Percentiles rank a stretch among this genome's conserved stretches.
These are phyloP conservation scores for Hyla sarda DNA, from an alignment of 2,113 vertebrate genomes.

Conservation along the genomic window DNA sequence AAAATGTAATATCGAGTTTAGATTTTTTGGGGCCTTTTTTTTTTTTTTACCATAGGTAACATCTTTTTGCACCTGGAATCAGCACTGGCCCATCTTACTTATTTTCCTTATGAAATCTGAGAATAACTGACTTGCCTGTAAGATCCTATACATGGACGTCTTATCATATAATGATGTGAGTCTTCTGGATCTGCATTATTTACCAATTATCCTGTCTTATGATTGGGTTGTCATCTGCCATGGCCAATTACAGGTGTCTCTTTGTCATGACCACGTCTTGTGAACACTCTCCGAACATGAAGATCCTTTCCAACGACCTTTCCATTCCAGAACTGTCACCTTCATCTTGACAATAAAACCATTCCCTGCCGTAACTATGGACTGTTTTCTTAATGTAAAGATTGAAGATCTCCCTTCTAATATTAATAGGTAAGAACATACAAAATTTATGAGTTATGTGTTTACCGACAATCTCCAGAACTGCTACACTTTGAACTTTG, in stretches of 20 bases:
- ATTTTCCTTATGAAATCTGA: not conserved
- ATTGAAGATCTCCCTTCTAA: not conserved
- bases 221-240: slow-evolving; percentile 32
- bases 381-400: slow-evolving; percentile 7
- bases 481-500: not conserved
- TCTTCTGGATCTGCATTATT: slow-evolving; percentile 32
- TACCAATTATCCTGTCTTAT: slow-evolving; percentile 37
- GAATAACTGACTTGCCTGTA: not conserved
- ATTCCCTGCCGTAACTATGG: not conserved
- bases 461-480: not conserved
- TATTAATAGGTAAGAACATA: slow-evolving; percentile 5
- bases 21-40: not conserved
- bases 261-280: slow-evolving; percentile 23
- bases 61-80: not conserved
- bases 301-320: slow-evolving; percentile 37
- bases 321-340: slow-evolving; percentile 34
- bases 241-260: slow-evolving; percentile 39
- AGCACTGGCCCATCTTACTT: not conserved
- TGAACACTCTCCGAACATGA: slow-evolving; percentile 33
- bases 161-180: slow-evolving; percentile 22
- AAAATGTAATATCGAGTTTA: not conserved
- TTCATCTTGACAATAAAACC: slow-evolving; percentile 25
- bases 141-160: slow-evolving; percentile 1
- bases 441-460: not conserved
- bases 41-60: not conserved